phyloP scores from a whole-genome alignment of 2,888 invertebrate species.

The Ethmia dodecea region DNA sequence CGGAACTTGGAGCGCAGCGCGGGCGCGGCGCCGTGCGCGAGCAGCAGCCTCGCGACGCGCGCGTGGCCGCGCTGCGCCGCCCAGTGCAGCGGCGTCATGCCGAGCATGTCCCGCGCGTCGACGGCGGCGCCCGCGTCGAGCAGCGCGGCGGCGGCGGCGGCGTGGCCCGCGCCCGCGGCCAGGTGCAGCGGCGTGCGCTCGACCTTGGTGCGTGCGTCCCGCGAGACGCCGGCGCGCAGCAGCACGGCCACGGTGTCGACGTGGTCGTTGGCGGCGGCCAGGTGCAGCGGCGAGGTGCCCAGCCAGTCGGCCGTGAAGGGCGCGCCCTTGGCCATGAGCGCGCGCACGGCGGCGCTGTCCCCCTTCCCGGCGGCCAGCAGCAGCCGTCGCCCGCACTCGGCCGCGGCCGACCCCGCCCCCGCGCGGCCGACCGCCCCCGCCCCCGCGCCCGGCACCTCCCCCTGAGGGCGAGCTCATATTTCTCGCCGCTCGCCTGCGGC shows the following conservation, averaged over 20 bases:
- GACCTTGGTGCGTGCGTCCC: slow-evolving; percentile 93
- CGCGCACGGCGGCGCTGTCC: slow-evolving; percentile 84
- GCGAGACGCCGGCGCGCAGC: slow-evolving; percentile 89
- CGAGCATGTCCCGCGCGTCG: slow-evolving; percentile 57
- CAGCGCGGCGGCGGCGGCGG: slow-evolving; percentile 86
- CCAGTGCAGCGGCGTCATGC: slow-evolving; percentile 95
- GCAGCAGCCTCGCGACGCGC: slow-evolving; percentile 77
- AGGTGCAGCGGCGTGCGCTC: slow-evolving; percentile 94
- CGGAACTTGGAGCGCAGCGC: slow-evolving; percentile 59
- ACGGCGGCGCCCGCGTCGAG: slow-evolving; percentile 45
- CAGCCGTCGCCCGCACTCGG: slow-evolving; percentile 82
- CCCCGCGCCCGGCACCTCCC: not conserved
- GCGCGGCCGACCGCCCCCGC: not conserved
- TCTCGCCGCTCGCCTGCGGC: not conserved
- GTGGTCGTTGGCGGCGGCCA: slow-evolving; percentile 88
- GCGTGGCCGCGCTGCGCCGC: slow-evolving; percentile 90
- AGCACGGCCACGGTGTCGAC: slow-evolving; percentile 87
- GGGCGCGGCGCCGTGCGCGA: slow-evolving; percentile 86
- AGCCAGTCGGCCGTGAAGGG: slow-evolving; percentile 96
- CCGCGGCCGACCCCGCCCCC: not conserved
- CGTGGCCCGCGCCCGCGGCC: slow-evolving; percentile 91
- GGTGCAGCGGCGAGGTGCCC: slow-evolving; percentile 93
- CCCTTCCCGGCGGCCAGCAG: slow-evolving; percentile 88
- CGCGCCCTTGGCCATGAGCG: slow-evolving; percentile 90
- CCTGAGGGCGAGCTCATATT: not conserved